Evolutionary conservation across 2,797 vertebrate species (phyloP).

Genomic region (Ictinia mississippiensis): DNA sequence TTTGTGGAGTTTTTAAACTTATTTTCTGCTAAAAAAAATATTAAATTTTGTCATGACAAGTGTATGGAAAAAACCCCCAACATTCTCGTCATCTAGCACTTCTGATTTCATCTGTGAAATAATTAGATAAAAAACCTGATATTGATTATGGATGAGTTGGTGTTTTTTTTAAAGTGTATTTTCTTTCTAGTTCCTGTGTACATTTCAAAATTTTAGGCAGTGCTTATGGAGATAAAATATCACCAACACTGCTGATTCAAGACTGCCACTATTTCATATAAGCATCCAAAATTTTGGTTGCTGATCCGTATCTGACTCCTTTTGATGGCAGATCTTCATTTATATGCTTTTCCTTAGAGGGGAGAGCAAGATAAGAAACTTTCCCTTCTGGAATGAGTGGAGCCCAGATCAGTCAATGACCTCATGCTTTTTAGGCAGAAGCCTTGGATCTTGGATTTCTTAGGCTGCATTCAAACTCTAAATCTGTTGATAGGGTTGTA

Average conservation of each 20-base stretch:
- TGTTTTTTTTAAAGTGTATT: neutral
- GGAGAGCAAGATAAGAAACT: neutral
- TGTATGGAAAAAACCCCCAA: fast-evolving
- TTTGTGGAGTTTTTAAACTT: neutral
- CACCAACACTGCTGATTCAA: neutral
- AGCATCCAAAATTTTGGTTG: neutral
- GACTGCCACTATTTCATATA: neutral
- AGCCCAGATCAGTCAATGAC: neutral
- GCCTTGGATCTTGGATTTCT: neutral
- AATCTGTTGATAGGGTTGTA: neutral
- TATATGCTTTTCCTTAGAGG: neutral
- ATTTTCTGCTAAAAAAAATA: neutral
- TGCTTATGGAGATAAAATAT: neutral
- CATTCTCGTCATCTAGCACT: neutral
- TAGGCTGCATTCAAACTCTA: neutral
- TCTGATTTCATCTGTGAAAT: neutral
- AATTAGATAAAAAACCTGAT: neutral
- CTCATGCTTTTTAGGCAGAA: neutral
- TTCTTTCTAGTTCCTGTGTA: neutral
- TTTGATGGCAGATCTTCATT: neutral
- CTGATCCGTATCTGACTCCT: neutral
- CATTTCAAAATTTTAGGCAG: neutral
- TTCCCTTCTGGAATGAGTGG: neutral
- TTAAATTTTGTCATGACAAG: neutral
- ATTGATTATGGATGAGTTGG: neutral